Percentiles rank a stretch among this genome's conserved stretches.
Conservation (phyloP, 2,888 invertebrate genomes). For the Drosophila setosimentum region DNA sequence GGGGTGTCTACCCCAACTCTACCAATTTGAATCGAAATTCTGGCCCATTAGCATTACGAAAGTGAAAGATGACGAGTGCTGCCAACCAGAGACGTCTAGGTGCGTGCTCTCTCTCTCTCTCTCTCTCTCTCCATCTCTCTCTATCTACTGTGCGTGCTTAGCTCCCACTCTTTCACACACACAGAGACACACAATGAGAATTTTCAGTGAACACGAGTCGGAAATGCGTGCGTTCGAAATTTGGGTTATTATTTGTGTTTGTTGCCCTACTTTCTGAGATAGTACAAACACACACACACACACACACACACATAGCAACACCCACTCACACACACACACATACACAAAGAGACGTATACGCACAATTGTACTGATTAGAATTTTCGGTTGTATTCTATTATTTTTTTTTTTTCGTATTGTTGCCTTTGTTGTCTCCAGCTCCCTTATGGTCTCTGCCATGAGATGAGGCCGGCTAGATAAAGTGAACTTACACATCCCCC, state of each 20-base stretch:
- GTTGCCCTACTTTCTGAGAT: slow-evolving; percentile 73
- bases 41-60: slow-evolving; percentile 53
- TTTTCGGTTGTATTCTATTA: slow-evolving; percentile 20
- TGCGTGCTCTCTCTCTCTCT: not conserved
- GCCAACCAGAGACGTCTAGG: slow-evolving; percentile 8
- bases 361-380: slow-evolving; percentile 62
- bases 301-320: slow-evolving; percentile 8
- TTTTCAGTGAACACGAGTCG: slow-evolving; percentile 39
- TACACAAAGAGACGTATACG: not conserved
- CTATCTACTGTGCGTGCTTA: not conserved
- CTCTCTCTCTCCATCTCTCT: not conserved
- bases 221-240: slow-evolving; percentile 74
- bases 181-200: slow-evolving; percentile 20
- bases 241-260: slow-evolving; percentile 73
- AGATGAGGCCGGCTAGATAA: slow-evolving; percentile 66
- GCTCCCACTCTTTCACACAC: slow-evolving; percentile 12
- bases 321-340: slow-evolving; percentile 1
- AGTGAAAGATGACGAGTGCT: slow-evolving; percentile 44
- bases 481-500: not conserved
- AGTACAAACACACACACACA: slow-evolving; percentile 38
- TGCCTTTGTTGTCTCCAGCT: slow-evolving; percentile 26
- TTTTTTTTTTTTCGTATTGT: not conserved
- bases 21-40: slow-evolving; percentile 27
- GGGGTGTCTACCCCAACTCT: slow-evolving; percentile 7
- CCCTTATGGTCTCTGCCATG: slow-evolving; percentile 43